Evolutionary conservation across 2,888 invertebrate genomes (phyloP).

Genomic region (Mystacides longicornis): DNA sequence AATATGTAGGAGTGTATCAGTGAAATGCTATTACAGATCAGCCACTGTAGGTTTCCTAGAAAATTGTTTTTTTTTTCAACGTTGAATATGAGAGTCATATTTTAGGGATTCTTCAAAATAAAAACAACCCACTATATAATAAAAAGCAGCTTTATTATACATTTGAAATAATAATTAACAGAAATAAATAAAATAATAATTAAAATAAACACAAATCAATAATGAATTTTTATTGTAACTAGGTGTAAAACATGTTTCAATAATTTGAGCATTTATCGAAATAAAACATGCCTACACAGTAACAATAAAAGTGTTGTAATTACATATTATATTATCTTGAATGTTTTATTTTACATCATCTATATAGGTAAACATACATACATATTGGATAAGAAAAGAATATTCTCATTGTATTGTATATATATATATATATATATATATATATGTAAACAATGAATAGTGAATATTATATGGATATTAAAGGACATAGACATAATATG

Average conservation of each 20-base stretch:
- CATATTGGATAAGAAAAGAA: too few species aligned
- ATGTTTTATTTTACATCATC: too few species aligned
- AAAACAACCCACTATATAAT: not conserved
- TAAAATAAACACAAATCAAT: not conserved
- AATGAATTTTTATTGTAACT: not conserved
- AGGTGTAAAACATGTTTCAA: not conserved
- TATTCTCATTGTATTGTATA: not conserved
- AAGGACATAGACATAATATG: not conserved
- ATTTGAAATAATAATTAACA: not conserved
- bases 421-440: not conserved
- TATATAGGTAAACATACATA: too few species aligned
- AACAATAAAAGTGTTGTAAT: constrained; percentile 2
- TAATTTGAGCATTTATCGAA: constrained; percentile 1
- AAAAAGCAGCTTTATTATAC: constrained; percentile 2
- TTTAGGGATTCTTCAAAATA: too few species aligned
- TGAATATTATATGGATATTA: not conserved
- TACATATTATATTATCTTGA: too few species aligned
- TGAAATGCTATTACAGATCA: too few species aligned
- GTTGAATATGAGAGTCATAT: too few species aligned
- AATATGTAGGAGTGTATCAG: too few species aligned
- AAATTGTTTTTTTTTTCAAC: too few species aligned
- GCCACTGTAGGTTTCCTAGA: too few species aligned
- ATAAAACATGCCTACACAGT: not conserved
- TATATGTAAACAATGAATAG: not conserved
- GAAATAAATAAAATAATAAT: not conserved